These are phyloP conservation scores for Tolypeutes matacus DNA, from an alignment of 2,797 vertebrate species.

Conservation along the genomic window DNA sequence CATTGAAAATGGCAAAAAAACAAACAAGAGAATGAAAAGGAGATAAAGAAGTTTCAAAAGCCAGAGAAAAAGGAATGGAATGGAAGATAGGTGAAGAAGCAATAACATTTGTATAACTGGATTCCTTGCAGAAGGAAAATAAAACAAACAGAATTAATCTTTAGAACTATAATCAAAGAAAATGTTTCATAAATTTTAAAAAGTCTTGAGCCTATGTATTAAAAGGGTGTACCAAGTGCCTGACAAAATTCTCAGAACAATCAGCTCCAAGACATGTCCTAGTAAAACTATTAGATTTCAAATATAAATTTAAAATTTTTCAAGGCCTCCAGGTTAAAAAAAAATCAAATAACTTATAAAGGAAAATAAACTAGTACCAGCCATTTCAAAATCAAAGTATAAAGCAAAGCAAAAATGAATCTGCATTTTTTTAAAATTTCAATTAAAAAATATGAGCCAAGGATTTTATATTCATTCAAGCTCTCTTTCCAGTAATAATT, in stretches of 20 bases:
- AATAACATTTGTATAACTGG: background rate
- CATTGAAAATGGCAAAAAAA: background rate
- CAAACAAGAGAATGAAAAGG: background rate
- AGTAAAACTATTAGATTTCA: constrained; percentile 11
- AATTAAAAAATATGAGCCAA: background rate
- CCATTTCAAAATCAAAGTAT: constrained; percentile 49
- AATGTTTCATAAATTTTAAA: background rate
- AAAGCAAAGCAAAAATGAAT: constrained; percentile 12
- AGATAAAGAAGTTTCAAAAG: background rate
- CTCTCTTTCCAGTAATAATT: background rate
- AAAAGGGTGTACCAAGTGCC: background rate
- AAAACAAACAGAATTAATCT: background rate
- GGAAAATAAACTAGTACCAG: background rate
- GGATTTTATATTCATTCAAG: background rate
- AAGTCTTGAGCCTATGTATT: background rate
- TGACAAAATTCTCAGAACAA: constrained; percentile 39
- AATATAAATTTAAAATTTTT: background rate
- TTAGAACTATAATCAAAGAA: background rate
- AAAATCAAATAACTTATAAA: constrained; percentile 43
- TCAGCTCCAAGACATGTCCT: background rate
- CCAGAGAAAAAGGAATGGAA: background rate
- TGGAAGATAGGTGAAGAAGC: background rate
- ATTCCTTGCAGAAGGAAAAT: background rate
- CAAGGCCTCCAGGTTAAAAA: constrained; percentile 17
- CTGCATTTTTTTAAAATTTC: constrained; percentile 13